Evolutionary conservation across 2,888 invertebrate genomes (phyloP).

Genomic region (Xanthia togata): DNA sequence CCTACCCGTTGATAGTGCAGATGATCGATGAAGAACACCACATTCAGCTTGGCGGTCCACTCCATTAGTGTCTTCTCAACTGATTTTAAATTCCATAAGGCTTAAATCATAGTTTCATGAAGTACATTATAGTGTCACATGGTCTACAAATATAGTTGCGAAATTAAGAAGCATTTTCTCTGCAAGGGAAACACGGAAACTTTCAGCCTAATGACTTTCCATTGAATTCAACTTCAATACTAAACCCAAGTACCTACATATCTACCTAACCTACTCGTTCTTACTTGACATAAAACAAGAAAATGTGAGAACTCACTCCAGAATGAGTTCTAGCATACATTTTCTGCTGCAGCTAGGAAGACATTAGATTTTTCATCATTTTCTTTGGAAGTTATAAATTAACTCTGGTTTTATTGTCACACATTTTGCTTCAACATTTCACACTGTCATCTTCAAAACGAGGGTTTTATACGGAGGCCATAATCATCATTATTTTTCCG

Average conservation of each 20-base stretch:
- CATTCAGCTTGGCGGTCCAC: background rate
- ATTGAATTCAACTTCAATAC: slow-evolving; percentile 9
- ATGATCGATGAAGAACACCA: no score
- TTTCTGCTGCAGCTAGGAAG: background rate
- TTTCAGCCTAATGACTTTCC: background rate
- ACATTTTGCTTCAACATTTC: slow-evolving; percentile 21
- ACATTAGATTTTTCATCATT: background rate
- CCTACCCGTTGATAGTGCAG: no score
- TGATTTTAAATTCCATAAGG: background rate
- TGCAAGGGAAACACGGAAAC: background rate
- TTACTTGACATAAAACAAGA: background rate
- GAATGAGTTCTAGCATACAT: no score
- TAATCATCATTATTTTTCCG: slow-evolving; percentile 28
- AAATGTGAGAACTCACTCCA: background rate
- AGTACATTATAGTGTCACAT: background rate
- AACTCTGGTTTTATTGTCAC: background rate
- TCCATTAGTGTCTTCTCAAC: background rate
- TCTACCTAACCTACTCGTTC: no score
- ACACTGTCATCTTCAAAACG: slow-evolving; percentile 19
- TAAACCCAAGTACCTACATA: background rate
- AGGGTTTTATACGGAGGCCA: background rate
- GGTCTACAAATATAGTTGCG: background rate
- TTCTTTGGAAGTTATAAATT: background rate
- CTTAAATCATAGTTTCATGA: background rate
- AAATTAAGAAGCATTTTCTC: background rate